phyloP scores from a whole-genome alignment of 1,140 invertebrate genomes.

The Eumaeus atala region DNA sequence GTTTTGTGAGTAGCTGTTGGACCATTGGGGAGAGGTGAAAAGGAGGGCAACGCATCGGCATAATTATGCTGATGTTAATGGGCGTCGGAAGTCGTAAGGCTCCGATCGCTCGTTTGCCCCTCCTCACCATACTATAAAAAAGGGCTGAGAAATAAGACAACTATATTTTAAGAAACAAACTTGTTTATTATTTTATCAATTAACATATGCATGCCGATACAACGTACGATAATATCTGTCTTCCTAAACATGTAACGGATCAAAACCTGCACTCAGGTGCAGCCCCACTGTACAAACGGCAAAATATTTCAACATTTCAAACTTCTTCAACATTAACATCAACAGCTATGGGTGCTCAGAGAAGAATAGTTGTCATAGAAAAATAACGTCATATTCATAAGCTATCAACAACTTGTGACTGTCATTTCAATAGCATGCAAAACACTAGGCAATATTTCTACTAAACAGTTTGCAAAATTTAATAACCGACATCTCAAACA shows the following conservation, averaged over 20 bases:
- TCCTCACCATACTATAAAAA: too few relatives aligned
- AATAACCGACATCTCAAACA: too few relatives aligned
- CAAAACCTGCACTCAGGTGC: neutral
- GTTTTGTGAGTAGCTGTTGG: too few relatives aligned
- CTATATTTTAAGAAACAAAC: constrained; percentile 21
- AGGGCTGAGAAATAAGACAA: neutral
- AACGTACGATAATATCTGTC: constrained; percentile 16
- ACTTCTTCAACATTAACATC: constrained; percentile 5
- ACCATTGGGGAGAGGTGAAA: too few relatives aligned
- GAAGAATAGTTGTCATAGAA: constrained; percentile 3
- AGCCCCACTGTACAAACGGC: neutral
- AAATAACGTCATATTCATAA: neutral
- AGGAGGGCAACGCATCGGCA: too few relatives aligned
- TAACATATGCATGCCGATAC: constrained; percentile 30
- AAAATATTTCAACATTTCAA: constrained; percentile 6
- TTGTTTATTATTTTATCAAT: constrained; percentile 26
- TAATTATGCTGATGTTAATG: too few relatives aligned
- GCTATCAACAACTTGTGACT: too few relatives aligned
- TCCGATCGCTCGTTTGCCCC: too few relatives aligned
- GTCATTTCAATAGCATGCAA: too few relatives aligned
- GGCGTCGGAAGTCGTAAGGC: too few relatives aligned
- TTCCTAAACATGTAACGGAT: constrained; percentile 12
- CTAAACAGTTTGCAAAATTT: too few relatives aligned
- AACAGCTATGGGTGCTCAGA: neutral
- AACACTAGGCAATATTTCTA: too few relatives aligned